These are phyloP conservation scores for Agapostemon virescens DNA, from an alignment of 2,888 invertebrate species.

Conservation along the genomic window DNA sequence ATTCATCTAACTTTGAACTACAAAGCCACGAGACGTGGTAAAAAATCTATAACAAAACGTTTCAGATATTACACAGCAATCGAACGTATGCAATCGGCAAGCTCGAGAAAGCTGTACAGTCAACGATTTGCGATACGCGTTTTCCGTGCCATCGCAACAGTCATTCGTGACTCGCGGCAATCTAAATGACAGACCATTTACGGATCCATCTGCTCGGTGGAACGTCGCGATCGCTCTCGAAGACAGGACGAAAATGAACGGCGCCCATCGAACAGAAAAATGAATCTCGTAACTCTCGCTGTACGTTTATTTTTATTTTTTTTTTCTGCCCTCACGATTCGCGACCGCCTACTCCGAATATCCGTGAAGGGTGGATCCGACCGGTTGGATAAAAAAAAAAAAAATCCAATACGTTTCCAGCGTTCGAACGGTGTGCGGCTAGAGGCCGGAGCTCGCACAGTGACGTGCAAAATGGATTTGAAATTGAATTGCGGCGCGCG, in stretches of 20 bases:
- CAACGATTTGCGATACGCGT: background rate
- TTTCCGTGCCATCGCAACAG: background rate
- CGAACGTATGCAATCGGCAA: background rate
- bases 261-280: conserved; percentile 1
- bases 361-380: conserved; percentile 15
- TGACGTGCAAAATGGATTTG: conserved; percentile 54
- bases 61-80: background rate
- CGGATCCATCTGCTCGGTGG: conserved; percentile 3
- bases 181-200: conserved; percentile 2
- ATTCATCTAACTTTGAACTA: too few relatives aligned
- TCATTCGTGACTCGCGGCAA: background rate
- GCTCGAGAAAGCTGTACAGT: background rate
- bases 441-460: conserved; percentile 23
- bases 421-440: conserved; percentile 4
- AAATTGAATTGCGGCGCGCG: conserved; percentile 59
- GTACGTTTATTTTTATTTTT: too few relatives aligned
- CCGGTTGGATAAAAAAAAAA: conserved; percentile 9
- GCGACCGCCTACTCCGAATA: background rate
- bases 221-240: conserved; percentile 4
- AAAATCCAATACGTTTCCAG: conserved; percentile 38
- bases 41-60: too few relatives aligned
- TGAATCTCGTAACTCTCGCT: conserved; percentile 3
- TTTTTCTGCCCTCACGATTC: background rate
- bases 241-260: conserved; percentile 20
- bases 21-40: too few relatives aligned